Conservation (phyloP, 2,113 vertebrate genomes). For the Suncus etruscus region DNA sequence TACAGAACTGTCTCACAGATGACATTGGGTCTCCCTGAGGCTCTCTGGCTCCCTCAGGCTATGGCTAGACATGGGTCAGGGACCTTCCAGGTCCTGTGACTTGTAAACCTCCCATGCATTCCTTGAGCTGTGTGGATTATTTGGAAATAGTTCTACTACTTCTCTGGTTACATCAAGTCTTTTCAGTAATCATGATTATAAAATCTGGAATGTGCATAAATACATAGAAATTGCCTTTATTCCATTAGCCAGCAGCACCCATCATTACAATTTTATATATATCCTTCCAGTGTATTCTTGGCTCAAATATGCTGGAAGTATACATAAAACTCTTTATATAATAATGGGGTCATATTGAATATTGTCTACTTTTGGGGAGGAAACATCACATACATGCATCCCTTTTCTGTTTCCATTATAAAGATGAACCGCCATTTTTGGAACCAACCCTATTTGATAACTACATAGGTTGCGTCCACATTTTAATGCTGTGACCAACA, state of each 20-base stretch:
- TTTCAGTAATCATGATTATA: conserved; percentile 34
- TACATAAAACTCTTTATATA: neutral
- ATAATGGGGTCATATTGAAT: neutral
- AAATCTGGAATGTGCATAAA: conserved; percentile 28
- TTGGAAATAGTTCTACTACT: conserved; percentile 46
- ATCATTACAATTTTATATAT: conserved; percentile 33
- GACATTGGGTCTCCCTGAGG: neutral
- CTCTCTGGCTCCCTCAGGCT: neutral
- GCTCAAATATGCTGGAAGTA: neutral
- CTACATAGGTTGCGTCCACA: conserved; percentile 22
- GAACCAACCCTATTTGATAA: neutral
- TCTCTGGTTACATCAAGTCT: conserved; percentile 41
- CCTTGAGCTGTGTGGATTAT: neutral
- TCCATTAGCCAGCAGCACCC: conserved; percentile 17
- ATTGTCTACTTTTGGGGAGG: neutral
- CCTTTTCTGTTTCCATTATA: conserved; percentile 39
- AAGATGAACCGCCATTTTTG: neutral
- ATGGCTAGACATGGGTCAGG: neutral
- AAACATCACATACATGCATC: too few relatives aligned
- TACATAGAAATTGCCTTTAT: conserved; percentile 48
- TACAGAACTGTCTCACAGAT: neutral
- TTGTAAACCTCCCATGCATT: neutral
- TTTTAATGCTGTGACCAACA: conserved; percentile 38
- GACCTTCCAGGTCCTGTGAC: neutral
- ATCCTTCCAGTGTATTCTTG: neutral